Evolutionary conservation across 1,140 invertebrate species (phyloP).

Genomic region (Chymomyza costata): DNA sequence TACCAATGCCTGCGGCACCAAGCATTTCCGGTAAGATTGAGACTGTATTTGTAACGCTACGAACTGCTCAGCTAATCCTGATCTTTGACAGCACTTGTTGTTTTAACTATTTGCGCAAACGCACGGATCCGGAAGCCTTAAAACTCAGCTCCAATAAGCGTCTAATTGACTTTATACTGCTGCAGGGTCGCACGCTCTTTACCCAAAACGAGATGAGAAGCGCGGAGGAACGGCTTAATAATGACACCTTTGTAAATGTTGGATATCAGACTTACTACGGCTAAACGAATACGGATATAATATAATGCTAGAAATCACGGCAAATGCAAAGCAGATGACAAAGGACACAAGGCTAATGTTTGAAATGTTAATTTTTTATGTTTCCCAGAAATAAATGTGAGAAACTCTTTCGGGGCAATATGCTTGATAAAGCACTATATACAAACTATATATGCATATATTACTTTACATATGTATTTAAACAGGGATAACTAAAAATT

Average conservation of each 20-base stretch:
- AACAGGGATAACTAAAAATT: too few species aligned
- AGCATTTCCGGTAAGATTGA: conserved; percentile 75
- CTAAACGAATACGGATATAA: conserved; percentile 20
- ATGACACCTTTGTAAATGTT: conserved; percentile 53
- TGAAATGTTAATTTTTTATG: conserved; percentile 52
- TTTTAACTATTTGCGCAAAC: conserved; percentile 71
- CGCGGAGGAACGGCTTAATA: conserved; percentile 42
- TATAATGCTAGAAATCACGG: conserved; percentile 14
- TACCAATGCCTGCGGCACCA: conserved; percentile 77
- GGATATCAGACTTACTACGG: conserved; percentile 54
- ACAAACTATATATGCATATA: too few species aligned
- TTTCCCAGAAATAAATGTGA: conserved; percentile 39
- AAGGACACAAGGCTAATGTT: conserved; percentile 41
- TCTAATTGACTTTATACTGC: conserved; percentile 66
- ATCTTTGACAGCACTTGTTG: conserved; percentile 56
- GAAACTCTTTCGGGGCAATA: conserved; percentile 32
- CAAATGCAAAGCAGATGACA: too few species aligned
- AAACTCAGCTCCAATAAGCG: conserved; percentile 56
- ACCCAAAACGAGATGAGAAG: conserved; percentile 45
- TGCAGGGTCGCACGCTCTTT: conserved; percentile 60
- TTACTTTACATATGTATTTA: too few species aligned
- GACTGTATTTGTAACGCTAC: background rate
- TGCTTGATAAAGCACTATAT: conserved; percentile 43
- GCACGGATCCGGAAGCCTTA: conserved; percentile 55
- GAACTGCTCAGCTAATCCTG: background rate